These are phyloP conservation scores for Prunella fulvescens DNA, from an alignment of 2,113 vertebrate genomes.

Conservation along the genomic window DNA sequence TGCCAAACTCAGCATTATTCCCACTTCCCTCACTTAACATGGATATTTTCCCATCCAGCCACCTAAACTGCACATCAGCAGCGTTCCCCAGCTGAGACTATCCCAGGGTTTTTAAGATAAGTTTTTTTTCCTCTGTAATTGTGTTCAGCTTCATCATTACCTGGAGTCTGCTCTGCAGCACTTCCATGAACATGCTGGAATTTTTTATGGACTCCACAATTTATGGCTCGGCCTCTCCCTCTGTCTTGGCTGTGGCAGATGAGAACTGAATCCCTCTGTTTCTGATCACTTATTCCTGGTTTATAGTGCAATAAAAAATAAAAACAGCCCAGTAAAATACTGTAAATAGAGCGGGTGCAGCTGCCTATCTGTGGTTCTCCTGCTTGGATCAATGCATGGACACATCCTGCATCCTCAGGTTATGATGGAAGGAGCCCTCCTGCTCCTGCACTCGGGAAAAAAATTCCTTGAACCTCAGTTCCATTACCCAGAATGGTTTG, in stretches of 20 bases:
- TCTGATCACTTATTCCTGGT: conserved; percentile 49
- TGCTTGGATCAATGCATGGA: neutral
- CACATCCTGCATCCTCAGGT: neutral
- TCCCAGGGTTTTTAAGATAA: neutral
- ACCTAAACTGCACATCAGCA: neutral
- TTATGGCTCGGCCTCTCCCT: conserved; percentile 29
- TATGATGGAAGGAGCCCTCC: neutral
- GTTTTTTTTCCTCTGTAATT: neutral
- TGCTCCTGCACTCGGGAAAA: neutral
- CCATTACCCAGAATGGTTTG: neutral
- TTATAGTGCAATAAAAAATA: conserved; percentile 49
- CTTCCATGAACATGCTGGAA: neutral
- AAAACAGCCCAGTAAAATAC: conserved; percentile 32
- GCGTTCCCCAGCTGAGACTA: neutral
- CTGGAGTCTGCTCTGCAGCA: neutral
- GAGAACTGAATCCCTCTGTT: conserved; percentile 54
- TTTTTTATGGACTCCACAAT: conserved; percentile 22
- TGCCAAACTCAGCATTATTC: neutral
- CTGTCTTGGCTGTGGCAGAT: conserved; percentile 25
- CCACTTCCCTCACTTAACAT: neutral
- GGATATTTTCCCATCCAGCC: neutral
- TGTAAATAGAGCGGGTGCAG: neutral
- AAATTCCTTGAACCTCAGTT: neutral
- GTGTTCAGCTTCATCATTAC: neutral
- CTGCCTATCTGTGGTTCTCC: neutral